Conservation (phyloP, 35 echinoderm and acorn worm genomes). For the Acanthaster planci region DNA sequence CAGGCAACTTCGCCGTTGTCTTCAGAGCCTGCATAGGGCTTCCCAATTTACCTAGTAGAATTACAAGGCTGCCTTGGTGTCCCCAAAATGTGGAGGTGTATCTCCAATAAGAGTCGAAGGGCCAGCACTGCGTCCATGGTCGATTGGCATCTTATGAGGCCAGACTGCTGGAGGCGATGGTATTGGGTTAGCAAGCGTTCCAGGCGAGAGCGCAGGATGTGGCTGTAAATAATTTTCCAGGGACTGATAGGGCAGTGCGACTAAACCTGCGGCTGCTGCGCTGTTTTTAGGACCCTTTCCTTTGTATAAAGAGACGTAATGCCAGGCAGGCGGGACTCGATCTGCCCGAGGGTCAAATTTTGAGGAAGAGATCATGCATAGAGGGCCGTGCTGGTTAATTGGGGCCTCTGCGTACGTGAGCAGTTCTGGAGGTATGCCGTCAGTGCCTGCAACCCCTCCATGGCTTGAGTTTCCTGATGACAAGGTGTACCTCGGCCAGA, state of each 20-base stretch:
- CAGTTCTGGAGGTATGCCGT: background rate
- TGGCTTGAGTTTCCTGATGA: background rate
- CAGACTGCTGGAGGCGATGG: no score
- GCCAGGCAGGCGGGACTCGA: no score
- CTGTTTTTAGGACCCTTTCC: background rate
- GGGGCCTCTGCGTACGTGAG: background rate
- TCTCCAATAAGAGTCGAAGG: background rate
- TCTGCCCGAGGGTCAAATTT: no score
- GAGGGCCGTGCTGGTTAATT: no score
- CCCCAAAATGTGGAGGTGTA: background rate
- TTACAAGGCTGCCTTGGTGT: constrained; percentile 9
- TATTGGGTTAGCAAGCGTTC: no score
- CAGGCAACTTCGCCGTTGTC: no score
- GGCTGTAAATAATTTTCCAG: background rate
- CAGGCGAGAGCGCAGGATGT: background rate
- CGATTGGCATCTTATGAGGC: background rate
- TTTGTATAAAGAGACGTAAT: background rate
- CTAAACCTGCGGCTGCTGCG: background rate
- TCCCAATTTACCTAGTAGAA: background rate
- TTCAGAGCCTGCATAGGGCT: background rate
- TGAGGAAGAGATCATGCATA: no score
- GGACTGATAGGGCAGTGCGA: background rate
- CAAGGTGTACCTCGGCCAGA: background rate
- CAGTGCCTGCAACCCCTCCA: background rate
- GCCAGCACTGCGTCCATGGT: background rate